A percentile compares a stretch with the other conserved stretches of the same genome.
phyloP scores from a whole-genome alignment of 1,140 invertebrate species.

The Metaphire vulgaris region DNA sequence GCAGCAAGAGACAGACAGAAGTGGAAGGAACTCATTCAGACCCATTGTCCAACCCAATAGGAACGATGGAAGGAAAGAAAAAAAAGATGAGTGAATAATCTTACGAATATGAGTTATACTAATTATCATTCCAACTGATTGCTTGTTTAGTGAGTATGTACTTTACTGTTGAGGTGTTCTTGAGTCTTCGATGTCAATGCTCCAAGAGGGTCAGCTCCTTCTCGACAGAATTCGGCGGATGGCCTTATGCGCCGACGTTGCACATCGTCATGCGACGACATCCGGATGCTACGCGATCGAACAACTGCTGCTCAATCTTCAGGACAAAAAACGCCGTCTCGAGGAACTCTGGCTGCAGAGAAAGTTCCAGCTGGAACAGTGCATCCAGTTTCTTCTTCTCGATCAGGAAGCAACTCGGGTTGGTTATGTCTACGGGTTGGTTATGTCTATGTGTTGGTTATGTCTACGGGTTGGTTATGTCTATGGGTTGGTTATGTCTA shows the following conservation, averaged over 20 bases:
- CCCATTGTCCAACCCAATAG: no score
- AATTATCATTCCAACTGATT: no score
- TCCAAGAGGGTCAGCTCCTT: conserved; percentile 69
- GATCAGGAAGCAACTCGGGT: conserved; percentile 67
- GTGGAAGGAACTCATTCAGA: no score
- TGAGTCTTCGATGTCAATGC: conserved; percentile 66
- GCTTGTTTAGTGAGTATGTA: no score
- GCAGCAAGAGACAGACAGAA: no score
- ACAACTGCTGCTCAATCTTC: conserved; percentile 59
- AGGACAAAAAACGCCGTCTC: conserved; percentile 66
- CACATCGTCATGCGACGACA: conserved; percentile 51
- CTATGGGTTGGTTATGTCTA: no score
- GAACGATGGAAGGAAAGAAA: no score
- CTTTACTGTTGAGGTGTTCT: conserved; percentile 60
- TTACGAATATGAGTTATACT: no score
- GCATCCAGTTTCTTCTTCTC: conserved; percentile 66
- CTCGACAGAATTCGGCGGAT: conserved; percentile 58
- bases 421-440: no score
- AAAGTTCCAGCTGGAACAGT: conserved; percentile 64
- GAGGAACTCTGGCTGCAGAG: conserved; percentile 65
- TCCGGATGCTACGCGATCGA: conserved; percentile 54
- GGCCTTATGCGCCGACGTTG: conserved; percentile 44
- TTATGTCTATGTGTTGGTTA: no score
- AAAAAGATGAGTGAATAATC: no score
- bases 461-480: no score